Evolutionary conservation across 2,113 vertebrate species (phyloP), one percentile per base, ranked within the genome.

Genomic region (Erythrolamprus reginae): DNA sequence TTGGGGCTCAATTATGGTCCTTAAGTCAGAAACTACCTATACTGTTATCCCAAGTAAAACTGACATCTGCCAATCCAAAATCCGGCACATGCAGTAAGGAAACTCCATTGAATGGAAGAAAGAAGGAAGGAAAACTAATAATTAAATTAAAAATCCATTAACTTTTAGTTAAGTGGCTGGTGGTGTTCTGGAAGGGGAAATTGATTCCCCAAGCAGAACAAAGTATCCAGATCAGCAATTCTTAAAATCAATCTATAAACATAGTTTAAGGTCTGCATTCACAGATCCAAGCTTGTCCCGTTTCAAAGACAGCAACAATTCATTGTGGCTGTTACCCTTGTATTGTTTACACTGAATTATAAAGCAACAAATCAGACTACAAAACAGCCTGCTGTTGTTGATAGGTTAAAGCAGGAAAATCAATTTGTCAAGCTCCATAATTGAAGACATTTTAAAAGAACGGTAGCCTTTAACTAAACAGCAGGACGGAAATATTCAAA

Each of bases 261-360:
- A 5, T 88, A 56, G 89, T 65, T n/a, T 84, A 90, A 90, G 84
- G 9, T n/a, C 23, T 86, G 91, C 91, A 85, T 70, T 94, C 92
- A 91, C 0, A 53, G 85, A 86, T 23, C 93, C 65, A 19, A 89
- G 93, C 56, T 92, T 92, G 70, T 84, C 82, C 33, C 5, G 58
- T 42, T 92, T 89, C 89, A 91, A 93, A 91, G 88, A 84, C 83
- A 95, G 21, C 10, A 87, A 84, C n/a, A 82, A 77, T 58, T 84
- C 0, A 47, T 48, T 55, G 23, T 13, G 45, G 6, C 84, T 84
- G 33, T 17, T 89, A 51, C 53, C 87, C 85, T 52, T 89, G 52
- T 17, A 38, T 24, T 47, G 90, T 56, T 93, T 87, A 88, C 51
- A 91, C 10, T 53, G 56, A 82, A 92, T 61, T 82, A 84, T 5